These are phyloP conservation scores for Helleia helle DNA, from an alignment of 2,888 invertebrate species.

Conservation along the genomic window DNA sequence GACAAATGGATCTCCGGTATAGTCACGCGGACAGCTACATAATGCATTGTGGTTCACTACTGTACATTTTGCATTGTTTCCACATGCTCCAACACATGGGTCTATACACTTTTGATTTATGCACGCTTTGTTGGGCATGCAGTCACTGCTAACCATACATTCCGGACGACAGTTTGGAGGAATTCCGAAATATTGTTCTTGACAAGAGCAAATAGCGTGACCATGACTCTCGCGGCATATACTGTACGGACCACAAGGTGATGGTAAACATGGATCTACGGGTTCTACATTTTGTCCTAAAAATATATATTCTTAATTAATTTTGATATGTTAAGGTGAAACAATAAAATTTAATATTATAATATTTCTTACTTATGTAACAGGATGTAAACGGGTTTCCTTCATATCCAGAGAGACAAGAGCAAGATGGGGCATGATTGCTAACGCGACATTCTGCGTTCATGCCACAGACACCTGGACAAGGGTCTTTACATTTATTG, in stretches of 20 bases:
- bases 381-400: constrained; percentile 87
- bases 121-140: constrained; percentile 86
- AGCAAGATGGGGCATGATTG: constrained; percentile 87
- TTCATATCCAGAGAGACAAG: constrained; percentile 81
- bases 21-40: constrained; percentile 85
- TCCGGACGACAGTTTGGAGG: constrained; percentile 87
- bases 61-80: constrained; percentile 84
- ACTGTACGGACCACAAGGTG: constrained; percentile 88
- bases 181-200: constrained; percentile 83
- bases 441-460: constrained; percentile 88
- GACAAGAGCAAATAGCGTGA: constrained; percentile 87
- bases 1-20: constrained; percentile 86
- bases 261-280: constrained; percentile 73
- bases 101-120: constrained; percentile 85
- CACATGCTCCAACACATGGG: constrained; percentile 89
- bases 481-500: constrained; percentile 89
- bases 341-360: constrained; percentile 1
- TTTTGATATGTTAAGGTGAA: background rate
- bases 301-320: constrained; percentile 18
- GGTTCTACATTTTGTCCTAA: constrained; percentile 50
- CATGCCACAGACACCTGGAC: constrained; percentile 86
- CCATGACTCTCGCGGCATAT: constrained; percentile 81
- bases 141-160: constrained; percentile 88
- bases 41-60: constrained; percentile 90
- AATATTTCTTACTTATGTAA: constrained; percentile 57